Conservation (phyloP, 2,888 invertebrate genomes). For the Hirtodrosophila trivittata region DNA sequence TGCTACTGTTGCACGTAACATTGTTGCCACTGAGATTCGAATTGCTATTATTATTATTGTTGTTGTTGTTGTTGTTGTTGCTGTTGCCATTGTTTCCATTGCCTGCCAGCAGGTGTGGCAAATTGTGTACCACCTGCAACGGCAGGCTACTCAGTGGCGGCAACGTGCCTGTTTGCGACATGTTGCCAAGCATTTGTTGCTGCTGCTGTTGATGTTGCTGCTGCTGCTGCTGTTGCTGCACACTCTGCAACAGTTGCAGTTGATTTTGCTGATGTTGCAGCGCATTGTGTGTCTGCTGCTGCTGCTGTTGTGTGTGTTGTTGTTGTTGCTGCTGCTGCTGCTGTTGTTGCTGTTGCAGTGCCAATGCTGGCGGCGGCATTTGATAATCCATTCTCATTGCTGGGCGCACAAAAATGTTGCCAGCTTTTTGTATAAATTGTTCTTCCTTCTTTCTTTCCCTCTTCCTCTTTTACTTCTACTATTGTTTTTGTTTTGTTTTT, state of each 20-base stretch:
- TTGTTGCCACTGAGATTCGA: slow-evolving; percentile 50
- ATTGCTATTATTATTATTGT: slow-evolving; percentile 32
- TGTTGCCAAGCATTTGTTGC: slow-evolving; percentile 80
- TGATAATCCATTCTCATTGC: slow-evolving; percentile 84
- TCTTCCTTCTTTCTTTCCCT: slow-evolving; percentile 14
- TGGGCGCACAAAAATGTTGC: slow-evolving; percentile 50
- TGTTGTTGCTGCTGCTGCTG: slow-evolving; percentile 76
- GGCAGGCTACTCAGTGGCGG: slow-evolving; percentile 82
- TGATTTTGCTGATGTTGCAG: slow-evolving; percentile 78
- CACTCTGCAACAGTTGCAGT: slow-evolving; percentile 77
- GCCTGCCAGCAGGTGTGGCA: slow-evolving; percentile 81
- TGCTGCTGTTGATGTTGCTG: slow-evolving; percentile 77
- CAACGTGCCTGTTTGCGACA: slow-evolving; percentile 76
- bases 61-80: slow-evolving; percentile 34
- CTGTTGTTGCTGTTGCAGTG: slow-evolving; percentile 79
- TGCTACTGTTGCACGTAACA: slow-evolving; percentile 43
- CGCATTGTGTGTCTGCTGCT: slow-evolving; percentile 68
- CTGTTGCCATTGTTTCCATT: slow-evolving; percentile 39
- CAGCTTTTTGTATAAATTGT: slow-evolving; percentile 14
- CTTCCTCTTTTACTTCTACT: neutral
- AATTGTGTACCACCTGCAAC: slow-evolving; percentile 83
- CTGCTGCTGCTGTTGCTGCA: slow-evolving; percentile 70
- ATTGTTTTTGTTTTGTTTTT: slow-evolving; percentile 7
- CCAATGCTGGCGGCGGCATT: slow-evolving; percentile 82
- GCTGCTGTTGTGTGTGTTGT: slow-evolving; percentile 68